Conservation (phyloP, 2,888 invertebrate species). For the Petrolisthes manimaculis region DNA sequence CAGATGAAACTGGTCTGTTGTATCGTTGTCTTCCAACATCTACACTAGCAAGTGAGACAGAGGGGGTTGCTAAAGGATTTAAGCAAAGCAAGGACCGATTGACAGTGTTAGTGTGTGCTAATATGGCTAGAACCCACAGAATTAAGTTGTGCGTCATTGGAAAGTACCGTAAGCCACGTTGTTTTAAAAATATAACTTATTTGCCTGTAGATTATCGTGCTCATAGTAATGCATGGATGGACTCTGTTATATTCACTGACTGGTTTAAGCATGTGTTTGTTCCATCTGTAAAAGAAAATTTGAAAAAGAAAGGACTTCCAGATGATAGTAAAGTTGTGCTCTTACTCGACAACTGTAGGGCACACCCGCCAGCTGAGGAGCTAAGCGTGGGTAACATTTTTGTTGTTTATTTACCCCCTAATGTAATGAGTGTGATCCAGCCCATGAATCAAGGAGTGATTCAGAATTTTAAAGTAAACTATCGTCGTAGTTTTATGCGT, state of each 20-base stretch:
- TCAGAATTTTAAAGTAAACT: neutral
- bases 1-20: neutral
- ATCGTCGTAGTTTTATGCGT: neutral
- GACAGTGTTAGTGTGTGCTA: neutral
- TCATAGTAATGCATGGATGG: neutral
- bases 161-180: neutral
- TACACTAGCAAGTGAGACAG: neutral
- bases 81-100: conserved; percentile 13
- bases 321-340: neutral
- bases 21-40: neutral
- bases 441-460: conserved; percentile 11
- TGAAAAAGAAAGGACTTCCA: neutral
- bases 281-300: neutral
- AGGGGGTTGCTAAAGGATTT: neutral
- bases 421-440: neutral
- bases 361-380: neutral
- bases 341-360: neutral
- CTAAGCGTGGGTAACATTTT: neutral
- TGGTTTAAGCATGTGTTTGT: neutral
- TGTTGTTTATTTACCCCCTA: neutral
- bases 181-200: neutral
- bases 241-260: neutral
- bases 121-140: neutral
- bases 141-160: neutral
- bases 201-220: neutral